Percentiles rank a stretch among this genome's conserved stretches.
Conservation (phyloP, 2,113 vertebrate genomes). For the Coracopsis vasa region DNA sequence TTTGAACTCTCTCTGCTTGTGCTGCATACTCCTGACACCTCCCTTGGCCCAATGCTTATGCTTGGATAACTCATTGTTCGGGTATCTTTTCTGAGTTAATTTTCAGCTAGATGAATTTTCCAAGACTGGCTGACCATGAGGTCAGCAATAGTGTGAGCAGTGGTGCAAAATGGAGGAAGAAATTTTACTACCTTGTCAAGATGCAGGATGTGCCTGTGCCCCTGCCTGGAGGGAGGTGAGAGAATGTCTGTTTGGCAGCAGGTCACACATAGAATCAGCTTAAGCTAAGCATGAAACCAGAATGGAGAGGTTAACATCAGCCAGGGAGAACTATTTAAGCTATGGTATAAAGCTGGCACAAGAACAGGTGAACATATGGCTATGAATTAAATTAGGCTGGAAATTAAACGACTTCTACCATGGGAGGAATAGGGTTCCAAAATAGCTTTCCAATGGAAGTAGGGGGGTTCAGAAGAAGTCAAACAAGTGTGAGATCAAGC, state of each 20-base stretch:
- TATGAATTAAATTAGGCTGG: neutral
- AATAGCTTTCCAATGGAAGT: neutral
- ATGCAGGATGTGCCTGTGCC: neutral
- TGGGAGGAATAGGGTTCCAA: neutral
- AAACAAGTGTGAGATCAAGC: neutral
- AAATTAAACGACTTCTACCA: constrained; percentile 27
- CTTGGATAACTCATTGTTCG: neutral
- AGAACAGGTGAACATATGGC: neutral
- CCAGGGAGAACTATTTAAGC: neutral
- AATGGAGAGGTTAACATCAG: neutral
- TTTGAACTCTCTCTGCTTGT: neutral
- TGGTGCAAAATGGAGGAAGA: neutral
- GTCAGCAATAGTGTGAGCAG: neutral
- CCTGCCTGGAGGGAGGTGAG: neutral
- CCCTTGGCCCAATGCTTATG: neutral
- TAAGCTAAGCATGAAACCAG: neutral
- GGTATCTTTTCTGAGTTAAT: neutral
- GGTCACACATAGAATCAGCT: neutral
- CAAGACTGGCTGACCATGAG: neutral
- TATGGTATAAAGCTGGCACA: neutral
- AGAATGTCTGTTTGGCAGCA: neutral
- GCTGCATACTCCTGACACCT: neutral
- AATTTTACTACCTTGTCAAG: neutral
- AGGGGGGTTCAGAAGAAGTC: neutral
- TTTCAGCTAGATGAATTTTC: neutral